Percentiles rank a stretch among this genome's conserved stretches.
phyloP scores from a whole-genome alignment of 2,888 invertebrate species.

The Hydriomena furcata region DNA sequence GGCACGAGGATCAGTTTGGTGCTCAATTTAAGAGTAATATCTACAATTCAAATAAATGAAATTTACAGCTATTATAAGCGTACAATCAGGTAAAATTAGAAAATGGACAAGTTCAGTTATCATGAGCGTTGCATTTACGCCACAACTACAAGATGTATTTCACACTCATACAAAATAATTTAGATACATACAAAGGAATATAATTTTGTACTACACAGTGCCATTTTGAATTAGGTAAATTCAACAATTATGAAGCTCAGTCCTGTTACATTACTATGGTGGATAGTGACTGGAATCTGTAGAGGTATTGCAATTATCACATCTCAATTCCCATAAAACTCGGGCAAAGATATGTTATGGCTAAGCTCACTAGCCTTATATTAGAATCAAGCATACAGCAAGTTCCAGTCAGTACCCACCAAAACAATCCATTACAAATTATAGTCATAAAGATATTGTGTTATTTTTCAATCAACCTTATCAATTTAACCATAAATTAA shows the following conservation, averaged over 20 bases:
- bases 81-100: conserved; percentile 9
- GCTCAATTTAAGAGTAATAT: conserved; percentile 16
- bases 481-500: conserved; percentile 1
- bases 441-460: conserved; percentile 1
- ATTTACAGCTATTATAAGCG: conserved; percentile 8
- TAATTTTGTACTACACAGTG: conserved; percentile 39
- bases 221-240: conserved; percentile 29
- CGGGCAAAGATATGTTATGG: no score
- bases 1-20: conserved; percentile 21
- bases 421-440: no score
- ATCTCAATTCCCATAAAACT: no score
- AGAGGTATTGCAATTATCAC: no score
- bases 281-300: background rate
- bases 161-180: conserved; percentile 24
- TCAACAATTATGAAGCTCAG: conserved; percentile 21
- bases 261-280: conserved; percentile 5
- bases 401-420: background rate
- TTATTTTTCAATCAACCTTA: conserved; percentile 2
- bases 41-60: conserved; percentile 16
- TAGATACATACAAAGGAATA: conserved; percentile 29
- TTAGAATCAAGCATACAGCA: no score
- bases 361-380: no score
- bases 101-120: conserved; percentile 28
- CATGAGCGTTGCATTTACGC: conserved; percentile 13
- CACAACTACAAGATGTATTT: conserved; percentile 14